Evolutionary conservation across 2,888 invertebrate species (phyloP), one percentile per base, ranked within the genome.

Genomic region (Atrina japonica): DNA sequence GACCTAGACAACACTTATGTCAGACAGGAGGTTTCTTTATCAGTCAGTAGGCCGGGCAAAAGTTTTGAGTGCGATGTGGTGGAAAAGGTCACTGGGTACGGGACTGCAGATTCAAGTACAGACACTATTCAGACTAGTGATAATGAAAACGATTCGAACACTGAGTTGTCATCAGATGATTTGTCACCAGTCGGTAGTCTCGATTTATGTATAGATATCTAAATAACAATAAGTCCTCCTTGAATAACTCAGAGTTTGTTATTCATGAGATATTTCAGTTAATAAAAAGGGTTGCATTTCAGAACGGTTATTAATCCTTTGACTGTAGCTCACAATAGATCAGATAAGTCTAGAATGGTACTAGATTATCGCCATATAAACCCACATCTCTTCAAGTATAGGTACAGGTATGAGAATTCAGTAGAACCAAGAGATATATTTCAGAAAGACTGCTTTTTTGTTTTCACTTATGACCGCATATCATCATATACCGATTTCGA

Each of bases 211-310:
- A 21, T 53, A 7, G 1, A 11, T n/a, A 40, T 2, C 47, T 73
- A 3, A 66, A 43, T 53, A 78, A 73, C 55, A 76, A 76, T 40
- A 68, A 59, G 21, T 64, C 75, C 9, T 21, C 71, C 7, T 49
- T 63, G 47, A 65, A 73, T 25, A 73, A 75, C 45, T 2, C 29
- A 2, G 49, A 50, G 14, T 73, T 75, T 70, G 76, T 75, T 14
- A 18, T 14, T 21, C 0, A 23, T 29, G 72, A 79, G 30, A 70
- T 75, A 16, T 3, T 58, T 11, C 41, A 23, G 16, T 58, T 75
- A 29, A 47, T 75, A 1, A 18, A 5, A 73, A 73, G 66, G 50
- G 68, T 3, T 60, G 74, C 23, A 65, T 76, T n/a, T 58, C 68
- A 23, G 47, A 6, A 11, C 52, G 14, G 68, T 76, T 18, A 58